A percentile compares a stretch with the other conserved stretches of the same genome.
These are phyloP conservation scores for Eonycteris spelaea DNA, from an alignment of 2,113 vertebrate genomes.

Conservation along the genomic window DNA sequence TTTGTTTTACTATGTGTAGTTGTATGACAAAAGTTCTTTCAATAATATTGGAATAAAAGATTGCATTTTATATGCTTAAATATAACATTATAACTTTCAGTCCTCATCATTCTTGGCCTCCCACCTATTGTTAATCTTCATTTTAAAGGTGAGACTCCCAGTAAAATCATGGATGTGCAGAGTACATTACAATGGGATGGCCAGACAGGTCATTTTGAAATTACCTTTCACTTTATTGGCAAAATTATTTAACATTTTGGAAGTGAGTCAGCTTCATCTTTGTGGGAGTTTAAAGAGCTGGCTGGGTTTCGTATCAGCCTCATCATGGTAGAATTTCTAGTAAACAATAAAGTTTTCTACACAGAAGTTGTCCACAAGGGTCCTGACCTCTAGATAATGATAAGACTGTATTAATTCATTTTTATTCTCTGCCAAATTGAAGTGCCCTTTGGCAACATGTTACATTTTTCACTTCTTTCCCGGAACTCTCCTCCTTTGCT, in stretches of 20 bases:
- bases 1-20: slow-evolving; percentile 59
- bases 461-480: neutral
- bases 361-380: neutral
- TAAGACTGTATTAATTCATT: neutral
- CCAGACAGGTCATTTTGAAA: slow-evolving; percentile 35
- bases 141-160: slow-evolving; percentile 23
- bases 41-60: slow-evolving; percentile 26
- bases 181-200: neutral
- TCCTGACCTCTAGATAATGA: neutral
- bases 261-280: slow-evolving; percentile 23
- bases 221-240: slow-evolving; percentile 24
- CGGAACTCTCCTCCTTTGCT: neutral
- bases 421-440: neutral
- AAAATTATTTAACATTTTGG: slow-evolving; percentile 28
- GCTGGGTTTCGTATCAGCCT: neutral
- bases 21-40: slow-evolving; percentile 25
- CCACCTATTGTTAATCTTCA: neutral
- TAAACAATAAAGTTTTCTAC: neutral
- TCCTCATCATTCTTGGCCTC: neutral
- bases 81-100: neutral
- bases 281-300: slow-evolving; percentile 1
- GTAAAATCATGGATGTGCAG: slow-evolving; percentile 42
- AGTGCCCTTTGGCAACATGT: neutral
- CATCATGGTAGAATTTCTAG: neutral
- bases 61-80: slow-evolving; percentile 50